Evolutionary conservation across 2,113 vertebrate genomes (phyloP), one percentile per base, ranked within the genome.

Genomic region (Phaethon lepturus): DNA sequence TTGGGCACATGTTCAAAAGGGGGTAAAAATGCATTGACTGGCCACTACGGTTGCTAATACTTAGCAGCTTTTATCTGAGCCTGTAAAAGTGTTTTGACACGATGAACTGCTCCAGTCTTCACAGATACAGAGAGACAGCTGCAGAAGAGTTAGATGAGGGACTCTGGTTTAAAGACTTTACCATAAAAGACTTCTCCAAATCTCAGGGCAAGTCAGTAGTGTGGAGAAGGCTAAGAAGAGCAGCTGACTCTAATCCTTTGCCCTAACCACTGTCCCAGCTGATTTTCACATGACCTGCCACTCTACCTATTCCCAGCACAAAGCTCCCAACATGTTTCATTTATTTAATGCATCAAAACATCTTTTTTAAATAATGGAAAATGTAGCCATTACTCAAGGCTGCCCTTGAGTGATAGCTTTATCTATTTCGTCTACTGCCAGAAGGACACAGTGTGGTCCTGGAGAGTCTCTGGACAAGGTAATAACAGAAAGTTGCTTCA

Each of bases 361-460:
- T 82, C 31, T 69, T 85, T 85, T 90, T 64, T 45, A 76, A 94
- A 60, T 31, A 10, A 6, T 73, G 67, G 53, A 72, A 90, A 94
- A 82, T 47, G 33, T 80, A 88, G 91, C 68, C 2, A 5, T 81
- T 94, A 49, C 73, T 87, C 89, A 90, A 95, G 78, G 74, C 62
- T 96, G 87, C 80, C 81, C 81, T 88, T 88, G 88, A 92, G 60
- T 72, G 92, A 95, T 80, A 95, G 84, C 79, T 97, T 92, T 88
- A 86, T 94, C 92, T 95, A 19, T 84, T 95, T 92, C 90, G 95
- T 86, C 88, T 92, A 5, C 68, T 60, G 56, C 86, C 83, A 92
- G 92, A 84, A 94, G 88, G 86, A 38, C 77, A 86, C 19, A 80
- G 31, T 31, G 29, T 25, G 50, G 88, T 92, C 44, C 62, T 87